Evolutionary conservation across 1,140 invertebrate genomes (phyloP), one percentile per base, ranked within the genome.

Genomic region (Drosophila albomicans): DNA sequence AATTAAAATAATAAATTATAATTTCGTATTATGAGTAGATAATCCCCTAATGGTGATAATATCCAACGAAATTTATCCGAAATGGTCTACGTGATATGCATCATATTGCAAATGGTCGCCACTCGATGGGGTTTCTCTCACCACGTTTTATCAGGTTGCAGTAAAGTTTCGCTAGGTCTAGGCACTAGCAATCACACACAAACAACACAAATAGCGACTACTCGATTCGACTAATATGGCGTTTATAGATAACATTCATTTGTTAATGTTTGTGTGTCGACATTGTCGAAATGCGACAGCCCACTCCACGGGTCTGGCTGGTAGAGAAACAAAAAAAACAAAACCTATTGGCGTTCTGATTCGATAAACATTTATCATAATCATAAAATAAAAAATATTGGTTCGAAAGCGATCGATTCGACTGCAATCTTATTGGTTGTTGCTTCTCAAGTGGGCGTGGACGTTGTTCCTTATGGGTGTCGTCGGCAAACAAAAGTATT

Each of bases 301-400:
- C 82, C 77, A 88, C 73, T 86, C 70, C 66, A 82, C 16, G 30
- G 15, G 62, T 46, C 30, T 57, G 8, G 32, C 54, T 35, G 28
- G 46, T 45, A 68, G 70, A 63, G 69, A 58, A 72, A 86, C 56
- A 68, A 61, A 70, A 46, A 46, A 32, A 32, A 32, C 6, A 35
- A 48, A 63, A 72, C 68, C 77, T 81, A 82, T 82, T 81, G 78
- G 68, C 81, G 86, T 82, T 91, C 75, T 87, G 90, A 91, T 91
- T 91, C 90, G 90, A 91, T 91, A 91, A 91, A 91, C 81, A 84
- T 91, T 91, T 91, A 91, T 91, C 90, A 88, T 90, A 91, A 85
- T 87, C 82, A 87, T 85, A 82, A 89, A 90, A 78, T 79, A 85
- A 82, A 91, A 90, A 66, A 38, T 38, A 38, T 85, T 68, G 72